Conservation (phyloP, 2,888 invertebrate genomes). For the Gibbula magus region DNA sequence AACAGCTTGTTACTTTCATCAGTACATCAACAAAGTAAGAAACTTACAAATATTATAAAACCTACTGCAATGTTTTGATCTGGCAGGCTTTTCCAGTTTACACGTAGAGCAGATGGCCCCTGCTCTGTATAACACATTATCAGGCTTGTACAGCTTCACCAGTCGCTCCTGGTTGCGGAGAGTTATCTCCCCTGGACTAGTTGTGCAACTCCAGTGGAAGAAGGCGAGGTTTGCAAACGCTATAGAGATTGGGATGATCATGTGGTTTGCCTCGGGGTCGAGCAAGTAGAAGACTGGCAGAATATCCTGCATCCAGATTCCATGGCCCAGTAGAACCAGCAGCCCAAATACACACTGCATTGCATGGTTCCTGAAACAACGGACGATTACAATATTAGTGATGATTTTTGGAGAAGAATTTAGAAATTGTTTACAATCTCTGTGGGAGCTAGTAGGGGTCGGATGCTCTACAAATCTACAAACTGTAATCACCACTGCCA, state of each 20-base stretch:
- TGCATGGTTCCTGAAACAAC: slow-evolving; percentile 64
- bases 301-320: slow-evolving; percentile 63
- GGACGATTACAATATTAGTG: neutral
- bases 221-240: slow-evolving; percentile 57
- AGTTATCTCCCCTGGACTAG: slow-evolving; percentile 68
- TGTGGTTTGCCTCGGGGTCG: slow-evolving; percentile 64
- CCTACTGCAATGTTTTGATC: slow-evolving; percentile 74
- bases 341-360: slow-evolving; percentile 66
- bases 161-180: slow-evolving; percentile 50
- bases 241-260: slow-evolving; percentile 59
- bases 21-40: neutral
- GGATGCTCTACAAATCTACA: too few species aligned
- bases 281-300: slow-evolving; percentile 63
- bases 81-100: slow-evolving; percentile 63
- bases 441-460: too few species aligned
- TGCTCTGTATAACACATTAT: slow-evolving; percentile 60
- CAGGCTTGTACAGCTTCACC: slow-evolving; percentile 56
- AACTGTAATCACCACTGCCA: too few species aligned
- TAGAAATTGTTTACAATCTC: too few species aligned
- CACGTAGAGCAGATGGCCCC: slow-evolving; percentile 64
- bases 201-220: slow-evolving; percentile 63
- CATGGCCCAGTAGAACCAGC: slow-evolving; percentile 61
- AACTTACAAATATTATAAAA: slow-evolving; percentile 20
- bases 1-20: neutral
- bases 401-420: too few species aligned